A percentile compares a stretch with the other conserved stretches of the same genome.
Evolutionary conservation across 1,140 invertebrate genomes (phyloP).

Genomic region (Drosophila obscura): DNA sequence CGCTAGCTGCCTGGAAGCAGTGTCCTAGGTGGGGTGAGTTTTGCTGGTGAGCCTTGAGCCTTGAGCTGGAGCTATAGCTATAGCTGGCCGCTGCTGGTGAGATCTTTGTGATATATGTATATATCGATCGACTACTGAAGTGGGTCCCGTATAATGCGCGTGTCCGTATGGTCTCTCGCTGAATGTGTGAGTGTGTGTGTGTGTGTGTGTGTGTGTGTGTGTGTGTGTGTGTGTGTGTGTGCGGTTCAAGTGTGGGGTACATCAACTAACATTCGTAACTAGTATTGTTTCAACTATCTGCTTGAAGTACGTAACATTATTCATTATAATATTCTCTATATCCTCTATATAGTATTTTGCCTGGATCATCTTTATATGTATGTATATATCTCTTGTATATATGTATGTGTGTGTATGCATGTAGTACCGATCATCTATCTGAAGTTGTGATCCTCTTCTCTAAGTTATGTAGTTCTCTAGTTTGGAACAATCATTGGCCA

Average conservation of each 20-base stretch:
- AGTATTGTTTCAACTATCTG: no score
- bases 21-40: constrained; percentile 79
- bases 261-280: no score
- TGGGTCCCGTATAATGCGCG: constrained; percentile 44
- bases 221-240: no score
- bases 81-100: constrained; percentile 24
- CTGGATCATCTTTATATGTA: no score
- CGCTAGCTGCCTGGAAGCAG: constrained; percentile 76
- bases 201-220: neutral
- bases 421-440: no score
- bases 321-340: constrained; percentile 3
- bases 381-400: no score
- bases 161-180: constrained; percentile 5
- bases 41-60: constrained; percentile 63
- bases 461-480: neutral
- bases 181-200: constrained; percentile 3
- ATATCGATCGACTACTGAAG: constrained; percentile 42
- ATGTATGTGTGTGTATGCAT: no score
- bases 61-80: constrained; percentile 57
- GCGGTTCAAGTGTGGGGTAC: no score
- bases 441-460: no score
- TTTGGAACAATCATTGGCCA: constrained; percentile 16
- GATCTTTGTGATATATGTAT: neutral
- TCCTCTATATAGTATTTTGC: constrained; percentile 9
- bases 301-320: no score